Evolutionary conservation across 2,797 vertebrate species (phyloP), one percentile per base, ranked within the genome.

Genomic region (Arrhamphus sclerolepis): DNA sequence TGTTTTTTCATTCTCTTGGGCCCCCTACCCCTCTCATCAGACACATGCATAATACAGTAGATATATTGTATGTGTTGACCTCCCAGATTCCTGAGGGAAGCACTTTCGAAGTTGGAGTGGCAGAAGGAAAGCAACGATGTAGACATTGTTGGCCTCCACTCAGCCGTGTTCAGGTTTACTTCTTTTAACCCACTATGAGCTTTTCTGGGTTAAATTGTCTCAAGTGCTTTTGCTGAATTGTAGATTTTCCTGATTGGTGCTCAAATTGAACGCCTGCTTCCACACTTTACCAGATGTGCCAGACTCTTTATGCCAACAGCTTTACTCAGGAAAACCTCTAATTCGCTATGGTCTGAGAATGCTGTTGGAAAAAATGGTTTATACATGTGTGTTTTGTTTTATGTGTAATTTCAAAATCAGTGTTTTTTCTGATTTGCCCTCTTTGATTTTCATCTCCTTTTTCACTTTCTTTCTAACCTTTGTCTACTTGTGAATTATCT

Each of bases 221-320:
- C 1, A 2, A 40, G 39, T 57, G 52, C 46, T 62, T 67, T 43
- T 64, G 66, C 47, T 53, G 56, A 77, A 64, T 64, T 48, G 44
- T 69, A 14, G 1, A 8, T 81, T 71, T 80, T 73, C 46, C 56
- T 75, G 65, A 62, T 61, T 14, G 0, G 2, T 0, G 20, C 20
- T 77, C 71, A 68, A 19, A 62, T 61, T 64, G 40, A 64, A 62
- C 57, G 77, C 43, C 63, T 65, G 49, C 20, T 55, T 72, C 81
- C 60, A 81, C 76, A 76, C 71, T 79, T 68, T 16, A 59, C 57
- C 82, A 77, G 62, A 83, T 80, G 81, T 82, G 44, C 43, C 47
- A 24, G 40, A 47, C n/a, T 29, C 14, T 52, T 1, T 3, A 28
- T 75, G 70, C 75, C 65, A 71, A 20, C 0, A 1, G 17, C 21